These are phyloP conservation scores for Platygyra sinensis DNA, from an alignment of 64 coral and sea anemone genomes.

Conservation along the genomic window DNA sequence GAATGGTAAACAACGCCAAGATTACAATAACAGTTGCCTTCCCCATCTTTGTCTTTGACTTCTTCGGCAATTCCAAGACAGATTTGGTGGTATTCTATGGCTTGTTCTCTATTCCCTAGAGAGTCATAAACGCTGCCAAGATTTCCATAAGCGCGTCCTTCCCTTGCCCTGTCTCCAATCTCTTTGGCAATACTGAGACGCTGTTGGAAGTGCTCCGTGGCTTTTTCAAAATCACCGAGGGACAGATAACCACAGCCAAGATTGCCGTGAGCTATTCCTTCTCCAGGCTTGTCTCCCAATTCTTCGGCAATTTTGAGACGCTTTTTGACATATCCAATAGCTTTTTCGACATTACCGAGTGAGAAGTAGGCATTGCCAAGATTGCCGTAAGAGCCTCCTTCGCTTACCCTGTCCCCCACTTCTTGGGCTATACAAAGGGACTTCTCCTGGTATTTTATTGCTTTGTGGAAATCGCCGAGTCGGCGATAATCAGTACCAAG, in stretches of 20 bases:
- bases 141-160: neutral
- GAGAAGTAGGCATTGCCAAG: neutral
- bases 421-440: neutral
- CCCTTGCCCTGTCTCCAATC: neutral
- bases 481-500: neutral
- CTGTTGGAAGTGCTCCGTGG: neutral
- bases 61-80: neutral
- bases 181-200: neutral
- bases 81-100: neutral
- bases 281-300: neutral
- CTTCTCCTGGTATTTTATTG: neutral
- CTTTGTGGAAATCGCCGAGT: neutral
- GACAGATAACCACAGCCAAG: neutral
- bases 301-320: neutral
- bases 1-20: neutral
- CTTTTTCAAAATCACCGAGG: neutral
- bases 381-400: neutral
- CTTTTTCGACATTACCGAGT: neutral
- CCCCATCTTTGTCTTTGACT: neutral
- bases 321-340: neutral
- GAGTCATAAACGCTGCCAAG: neutral
- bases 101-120: neutral
- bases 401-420: neutral
- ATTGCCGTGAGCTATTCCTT: neutral
- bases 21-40: slow-evolving; percentile 3